phyloP scores from a whole-genome alignment of 2,888 invertebrate genomes.

The Tipula unca region DNA sequence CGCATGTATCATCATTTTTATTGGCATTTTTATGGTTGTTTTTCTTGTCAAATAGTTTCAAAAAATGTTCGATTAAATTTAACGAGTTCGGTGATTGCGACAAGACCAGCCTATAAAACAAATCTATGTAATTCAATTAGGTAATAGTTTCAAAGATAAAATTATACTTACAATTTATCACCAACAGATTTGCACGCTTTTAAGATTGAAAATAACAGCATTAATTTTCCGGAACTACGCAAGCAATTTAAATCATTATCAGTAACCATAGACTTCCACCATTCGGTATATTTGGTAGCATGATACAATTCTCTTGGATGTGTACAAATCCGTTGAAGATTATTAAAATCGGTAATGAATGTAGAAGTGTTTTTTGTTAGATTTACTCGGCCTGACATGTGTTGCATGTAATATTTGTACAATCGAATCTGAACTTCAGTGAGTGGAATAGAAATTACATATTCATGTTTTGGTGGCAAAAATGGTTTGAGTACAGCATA shows the following conservation, averaged over 20 bases:
- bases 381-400: slow-evolving; percentile 20
- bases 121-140: not conserved
- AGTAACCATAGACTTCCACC: slow-evolving; percentile 76
- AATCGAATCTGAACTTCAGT: slow-evolving; percentile 73
- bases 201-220: slow-evolving; percentile 78
- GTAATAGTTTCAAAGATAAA: not conserved
- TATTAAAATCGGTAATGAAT: slow-evolving; percentile 63
- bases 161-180: slow-evolving; percentile 74
- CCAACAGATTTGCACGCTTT: slow-evolving; percentile 89
- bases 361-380: slow-evolving; percentile 36
- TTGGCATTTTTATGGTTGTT: slow-evolving; percentile 48
- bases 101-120: slow-evolving; percentile 63
- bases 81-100: slow-evolving; percentile 91
- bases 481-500: slow-evolving; percentile 89
- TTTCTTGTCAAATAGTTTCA: slow-evolving; percentile 56
- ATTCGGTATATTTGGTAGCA: slow-evolving; percentile 57
- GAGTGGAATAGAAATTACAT: slow-evolving; percentile 79
- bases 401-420: slow-evolving; percentile 47
- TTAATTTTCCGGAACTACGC: slow-evolving; percentile 67
- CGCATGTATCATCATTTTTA: slow-evolving; percentile 33
- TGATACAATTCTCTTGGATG: slow-evolving; percentile 68
- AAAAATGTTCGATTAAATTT: slow-evolving; percentile 87
- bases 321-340: slow-evolving; percentile 73
- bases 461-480: slow-evolving; percentile 94
- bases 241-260: slow-evolving; percentile 74